Evolutionary conservation across 2,797 vertebrate genomes (phyloP).

Genomic region (Sebastes ruberrimus): DNA sequence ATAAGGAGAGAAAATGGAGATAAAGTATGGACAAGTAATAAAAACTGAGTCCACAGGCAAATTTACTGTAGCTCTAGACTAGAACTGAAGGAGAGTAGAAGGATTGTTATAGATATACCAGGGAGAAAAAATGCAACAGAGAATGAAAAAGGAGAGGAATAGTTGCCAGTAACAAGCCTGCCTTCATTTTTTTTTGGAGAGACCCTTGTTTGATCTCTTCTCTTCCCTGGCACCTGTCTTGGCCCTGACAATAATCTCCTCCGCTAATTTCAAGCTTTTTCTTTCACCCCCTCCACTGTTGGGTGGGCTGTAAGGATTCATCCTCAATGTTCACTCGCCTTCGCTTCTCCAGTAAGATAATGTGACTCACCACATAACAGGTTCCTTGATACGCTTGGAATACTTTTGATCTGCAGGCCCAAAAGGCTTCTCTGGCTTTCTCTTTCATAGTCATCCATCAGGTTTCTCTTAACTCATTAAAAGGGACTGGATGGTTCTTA

Average conservation of each 20-base stretch:
- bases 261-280: conserved; percentile 42
- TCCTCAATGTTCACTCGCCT: conserved; percentile 32
- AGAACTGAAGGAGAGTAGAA: background rate
- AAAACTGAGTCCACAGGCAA: conserved; percentile 7
- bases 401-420: conserved; percentile 63
- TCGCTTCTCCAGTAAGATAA: conserved; percentile 27
- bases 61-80: conserved; percentile 5
- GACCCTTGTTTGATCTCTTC: conserved; percentile 51
- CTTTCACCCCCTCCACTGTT: background rate
- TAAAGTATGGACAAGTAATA: background rate
- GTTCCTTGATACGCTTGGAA: conserved; percentile 46
- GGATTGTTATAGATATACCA: conserved; percentile 5
- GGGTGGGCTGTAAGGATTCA: conserved; percentile 41
- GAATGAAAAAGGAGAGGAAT: background rate
- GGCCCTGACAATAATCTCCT: conserved; percentile 46
- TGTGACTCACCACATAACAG: conserved; percentile 61
- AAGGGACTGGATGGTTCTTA: conserved; percentile 24
- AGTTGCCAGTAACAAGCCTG: background rate
- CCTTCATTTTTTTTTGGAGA: conserved; percentile 5
- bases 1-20: background rate
- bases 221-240: conserved; percentile 30
- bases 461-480: conserved; percentile 60
- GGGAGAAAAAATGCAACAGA: background rate
- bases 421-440: conserved; percentile 41
- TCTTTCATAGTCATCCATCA: conserved; percentile 50